Evolutionary conservation across 2,797 vertebrate genomes (phyloP).

Genomic region (Poeciliopsis paucimaculata): DNA sequence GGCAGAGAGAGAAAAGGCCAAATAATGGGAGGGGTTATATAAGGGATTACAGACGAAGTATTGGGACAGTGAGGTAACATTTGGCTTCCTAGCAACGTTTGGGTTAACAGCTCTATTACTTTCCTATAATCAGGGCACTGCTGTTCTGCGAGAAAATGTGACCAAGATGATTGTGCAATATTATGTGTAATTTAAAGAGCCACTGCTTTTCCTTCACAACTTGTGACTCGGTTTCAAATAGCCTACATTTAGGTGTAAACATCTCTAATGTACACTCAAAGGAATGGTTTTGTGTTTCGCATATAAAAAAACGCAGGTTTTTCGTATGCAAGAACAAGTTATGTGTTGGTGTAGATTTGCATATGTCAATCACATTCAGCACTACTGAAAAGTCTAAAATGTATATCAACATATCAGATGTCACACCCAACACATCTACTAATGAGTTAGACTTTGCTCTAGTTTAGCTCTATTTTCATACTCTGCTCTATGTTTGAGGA

Average conservation of each 20-base stretch:
- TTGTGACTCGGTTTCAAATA: neutral
- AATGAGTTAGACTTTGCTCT: neutral
- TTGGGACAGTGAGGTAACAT: slow-evolving; percentile 36
- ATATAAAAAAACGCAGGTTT: too few relatives aligned
- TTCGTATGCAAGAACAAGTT: too few relatives aligned
- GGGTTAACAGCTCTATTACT: slow-evolving; percentile 16
- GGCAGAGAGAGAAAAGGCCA: slow-evolving; percentile 10
- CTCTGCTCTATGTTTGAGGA: neutral
- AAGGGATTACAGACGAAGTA: slow-evolving; percentile 36
- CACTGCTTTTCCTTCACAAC: neutral
- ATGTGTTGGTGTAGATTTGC: neutral
- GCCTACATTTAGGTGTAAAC: neutral
- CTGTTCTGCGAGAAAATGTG: neutral
- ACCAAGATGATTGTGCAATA: slow-evolving; percentile 3
- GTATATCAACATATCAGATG: neutral
- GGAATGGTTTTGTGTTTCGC: neutral
- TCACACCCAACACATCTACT: neutral
- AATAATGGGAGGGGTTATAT: slow-evolving; percentile 27
- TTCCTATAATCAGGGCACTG: slow-evolving; percentile 20
- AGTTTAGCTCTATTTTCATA: neutral
- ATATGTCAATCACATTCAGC: neutral
- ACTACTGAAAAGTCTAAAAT: neutral
- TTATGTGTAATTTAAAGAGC: slow-evolving; percentile 5
- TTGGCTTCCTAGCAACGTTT: slow-evolving; percentile 28
- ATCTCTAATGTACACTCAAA: neutral